Conservation (phyloP, 2,888 invertebrate species). For the Metopia argyrocephala region DNA sequence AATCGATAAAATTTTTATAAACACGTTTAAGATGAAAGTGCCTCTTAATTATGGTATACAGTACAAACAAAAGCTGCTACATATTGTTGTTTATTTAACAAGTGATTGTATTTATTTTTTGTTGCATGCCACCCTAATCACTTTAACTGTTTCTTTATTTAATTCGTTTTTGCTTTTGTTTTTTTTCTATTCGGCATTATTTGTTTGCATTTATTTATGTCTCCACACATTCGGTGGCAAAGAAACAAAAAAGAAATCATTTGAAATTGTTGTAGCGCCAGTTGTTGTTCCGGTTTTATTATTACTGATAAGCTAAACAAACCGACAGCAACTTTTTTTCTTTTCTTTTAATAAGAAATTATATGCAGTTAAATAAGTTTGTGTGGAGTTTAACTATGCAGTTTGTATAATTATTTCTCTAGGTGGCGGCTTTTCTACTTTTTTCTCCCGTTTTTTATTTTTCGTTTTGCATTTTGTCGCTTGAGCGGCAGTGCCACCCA, state of each 20-base stretch:
- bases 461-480: constrained; percentile 57
- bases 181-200: constrained; percentile 30
- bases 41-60: not conserved
- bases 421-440: constrained; percentile 59
- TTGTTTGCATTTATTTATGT: constrained; percentile 51
- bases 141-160: constrained; percentile 16
- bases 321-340: constrained; percentile 42
- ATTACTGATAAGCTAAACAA: constrained; percentile 16
- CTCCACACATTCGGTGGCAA: constrained; percentile 67
- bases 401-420: constrained; percentile 40
- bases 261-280: constrained; percentile 72
- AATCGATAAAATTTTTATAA: not conserved
- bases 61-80: no score
- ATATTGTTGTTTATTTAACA: constrained; percentile 32
- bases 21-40: not conserved
- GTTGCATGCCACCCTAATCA: constrained; percentile 41
- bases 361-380: constrained; percentile 52
- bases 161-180: not conserved
- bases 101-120: constrained; percentile 23
- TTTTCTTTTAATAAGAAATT: constrained; percentile 22
- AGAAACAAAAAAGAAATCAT: constrained; percentile 13
- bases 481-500: constrained; percentile 58
- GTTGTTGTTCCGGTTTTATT: constrained; percentile 74
- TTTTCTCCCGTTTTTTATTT: constrained; percentile 35
- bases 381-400: no score